Base-by-base conservation (phyloP, 2,888 invertebrate species). In the Watsonalla binaria region DNA sequence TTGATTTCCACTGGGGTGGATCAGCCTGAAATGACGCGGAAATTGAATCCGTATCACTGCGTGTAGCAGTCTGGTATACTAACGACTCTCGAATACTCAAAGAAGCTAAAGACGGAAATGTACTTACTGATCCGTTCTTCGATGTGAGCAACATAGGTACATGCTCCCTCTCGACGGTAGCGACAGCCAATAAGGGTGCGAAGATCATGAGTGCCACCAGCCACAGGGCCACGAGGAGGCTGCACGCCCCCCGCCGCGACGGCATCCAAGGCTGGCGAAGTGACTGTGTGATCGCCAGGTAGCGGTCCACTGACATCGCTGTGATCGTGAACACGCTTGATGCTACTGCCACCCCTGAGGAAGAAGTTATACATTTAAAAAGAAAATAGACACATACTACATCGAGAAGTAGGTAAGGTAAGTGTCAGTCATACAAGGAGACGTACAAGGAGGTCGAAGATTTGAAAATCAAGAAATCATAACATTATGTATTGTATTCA, bases 271-370 rank as follows among this genome's bases (percentile, higher is more conserved):
- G 92, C 64, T 95, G 93, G 0, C 94, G 92, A 62, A 95, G 93
- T 0, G 95, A 95, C 73, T 94, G 94, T 35, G 94, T 93, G 72
- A 96, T 95, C 52, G 95, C 95, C 54, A 94, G 78, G 67, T 94
- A 95, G 52, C 96, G 92, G 80, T 95, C 95, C 55, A 96, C 92
- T 6, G 95, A 95, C 94, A 96, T 95, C 0, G 94, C 94, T 0
- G 94, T 94, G 66, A 96, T 95, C 0, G 96, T 96, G 77, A 95
- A 95, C 51, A 96, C 94, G 70, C 95, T 95, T 0, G 95, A 94
- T 0, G 95, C 94, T 5, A 95, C 95, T n/a, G 95, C 93, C 34
- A 95, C 94, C 53, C 95, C 95, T 95, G 49, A 37, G 85, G 0
- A 64, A 86, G 73, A 34, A 62, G 59, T 9, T n/a, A n/a, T n/a